These are phyloP conservation scores for Nowickia ferox DNA, from an alignment of 2,888 invertebrate species.

Conservation along the genomic window DNA sequence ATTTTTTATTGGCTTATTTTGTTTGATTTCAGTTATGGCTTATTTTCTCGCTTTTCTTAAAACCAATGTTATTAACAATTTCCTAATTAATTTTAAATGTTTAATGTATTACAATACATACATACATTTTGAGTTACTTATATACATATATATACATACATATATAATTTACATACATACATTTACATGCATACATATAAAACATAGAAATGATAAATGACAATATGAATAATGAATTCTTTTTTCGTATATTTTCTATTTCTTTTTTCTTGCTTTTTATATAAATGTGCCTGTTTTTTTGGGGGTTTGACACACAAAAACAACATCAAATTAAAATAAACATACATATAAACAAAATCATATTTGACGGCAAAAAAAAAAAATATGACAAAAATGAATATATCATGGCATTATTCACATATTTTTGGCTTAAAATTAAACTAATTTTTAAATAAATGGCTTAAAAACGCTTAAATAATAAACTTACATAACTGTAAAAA, in stretches of 20 bases:
- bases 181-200: slow-evolving; percentile 45
- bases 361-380: slow-evolving; percentile 60
- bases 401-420: slow-evolving; percentile 58
- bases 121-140: neutral
- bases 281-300: slow-evolving; percentile 79
- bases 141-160: neutral
- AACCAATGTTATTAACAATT: slow-evolving; percentile 26
- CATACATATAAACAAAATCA: slow-evolving; percentile 65
- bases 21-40: neutral
- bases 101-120: neutral
- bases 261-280: slow-evolving; percentile 83
- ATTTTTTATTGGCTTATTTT: slow-evolving; percentile 1
- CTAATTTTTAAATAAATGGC: slow-evolving; percentile 60
- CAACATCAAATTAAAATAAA: slow-evolving; percentile 65
- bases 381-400: slow-evolving; percentile 51
- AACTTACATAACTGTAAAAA: slow-evolving; percentile 30
- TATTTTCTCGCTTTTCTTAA: slow-evolving; percentile 11
- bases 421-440: slow-evolving; percentile 63
- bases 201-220: slow-evolving; percentile 70
- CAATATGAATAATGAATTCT: slow-evolving; percentile 80
- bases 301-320: slow-evolving; percentile 80
- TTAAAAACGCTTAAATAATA: slow-evolving; percentile 56
- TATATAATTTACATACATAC: slow-evolving; percentile 35
- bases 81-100: neutral
- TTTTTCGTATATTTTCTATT: slow-evolving; percentile 82